Evolutionary conservation across 2,797 vertebrate species (phyloP).

Genomic region (Centroberyx gerrardi): DNA sequence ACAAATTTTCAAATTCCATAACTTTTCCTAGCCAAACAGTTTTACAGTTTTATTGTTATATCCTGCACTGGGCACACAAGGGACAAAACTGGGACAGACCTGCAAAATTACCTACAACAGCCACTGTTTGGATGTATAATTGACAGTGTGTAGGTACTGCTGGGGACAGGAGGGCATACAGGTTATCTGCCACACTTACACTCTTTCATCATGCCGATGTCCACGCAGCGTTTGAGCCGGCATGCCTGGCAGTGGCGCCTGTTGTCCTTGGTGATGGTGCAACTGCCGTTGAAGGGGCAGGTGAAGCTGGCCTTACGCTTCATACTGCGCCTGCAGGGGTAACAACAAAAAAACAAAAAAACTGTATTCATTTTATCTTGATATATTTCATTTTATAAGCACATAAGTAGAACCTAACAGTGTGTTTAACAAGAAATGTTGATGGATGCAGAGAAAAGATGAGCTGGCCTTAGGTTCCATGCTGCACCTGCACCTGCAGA

Average conservation of each 20-base stretch:
- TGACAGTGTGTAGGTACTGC: not conserved
- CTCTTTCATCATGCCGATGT: constrained; percentile 89
- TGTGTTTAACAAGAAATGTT: no score
- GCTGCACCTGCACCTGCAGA: constrained; percentile 82
- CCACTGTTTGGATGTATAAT: constrained; percentile 6
- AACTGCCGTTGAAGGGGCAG: constrained; percentile 95
- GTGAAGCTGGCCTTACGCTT: constrained; percentile 95
- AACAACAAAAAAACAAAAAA: constrained; percentile 69
- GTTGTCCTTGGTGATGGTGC: constrained; percentile 98
- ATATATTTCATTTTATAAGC: no score
- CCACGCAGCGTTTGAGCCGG: constrained; percentile 92
- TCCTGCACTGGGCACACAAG: not conserved
- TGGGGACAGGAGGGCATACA: constrained; percentile 22
- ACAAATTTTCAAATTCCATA: no score
- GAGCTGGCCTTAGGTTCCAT: constrained; percentile 89
- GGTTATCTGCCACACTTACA: constrained; percentile 90
- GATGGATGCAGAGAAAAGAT: constrained; percentile 72
- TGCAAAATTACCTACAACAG: not conserved
- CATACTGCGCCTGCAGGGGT: constrained; percentile 92
- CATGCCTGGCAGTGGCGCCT: constrained; percentile 98
- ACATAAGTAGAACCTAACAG: no score
- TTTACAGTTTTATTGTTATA: not conserved
- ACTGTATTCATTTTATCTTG: constrained; percentile 22
- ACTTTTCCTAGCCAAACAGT: no score
- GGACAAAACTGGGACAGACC: not conserved